Conservation (phyloP, 92 coral and sea anemone genomes). For the Porites rus region DNA sequence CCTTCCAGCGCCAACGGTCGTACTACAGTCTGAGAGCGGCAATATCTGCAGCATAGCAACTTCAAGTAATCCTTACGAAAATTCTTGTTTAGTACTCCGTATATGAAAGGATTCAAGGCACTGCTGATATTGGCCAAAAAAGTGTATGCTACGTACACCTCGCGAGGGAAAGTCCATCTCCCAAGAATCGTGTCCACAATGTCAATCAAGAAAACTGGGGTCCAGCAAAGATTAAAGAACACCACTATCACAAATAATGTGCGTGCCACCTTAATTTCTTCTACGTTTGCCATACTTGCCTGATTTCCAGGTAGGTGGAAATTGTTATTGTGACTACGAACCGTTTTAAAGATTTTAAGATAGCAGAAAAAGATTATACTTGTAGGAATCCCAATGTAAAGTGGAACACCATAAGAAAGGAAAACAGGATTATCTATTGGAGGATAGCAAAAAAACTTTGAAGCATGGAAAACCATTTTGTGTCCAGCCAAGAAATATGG, state of each 20-base stretch:
- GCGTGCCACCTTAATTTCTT: not conserved
- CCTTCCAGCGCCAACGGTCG: not conserved
- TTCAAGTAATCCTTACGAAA: not conserved
- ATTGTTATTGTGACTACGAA: not conserved
- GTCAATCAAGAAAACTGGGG: not conserved
- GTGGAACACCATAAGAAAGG: not conserved
- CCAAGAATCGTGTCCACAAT: not conserved
- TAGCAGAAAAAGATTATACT: not conserved
- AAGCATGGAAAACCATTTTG: not conserved
- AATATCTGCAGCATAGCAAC: not conserved
- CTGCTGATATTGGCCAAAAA: not conserved
- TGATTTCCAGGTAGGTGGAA: not conserved
- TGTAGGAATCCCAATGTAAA: not conserved
- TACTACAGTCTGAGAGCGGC: not conserved
- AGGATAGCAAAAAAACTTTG: not conserved
- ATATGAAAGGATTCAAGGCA: not conserved
- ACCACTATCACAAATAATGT: not conserved
- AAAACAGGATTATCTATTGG: not conserved
- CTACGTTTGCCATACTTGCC: not conserved
- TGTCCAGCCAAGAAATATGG: slow-evolving; percentile 37
- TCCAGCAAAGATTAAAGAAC: not conserved
- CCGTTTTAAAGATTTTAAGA: not conserved
- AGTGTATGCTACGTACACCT: not conserved
- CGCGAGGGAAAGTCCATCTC: not conserved
- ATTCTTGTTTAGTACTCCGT: not conserved